phyloP scores from a whole-genome alignment of 1,140 invertebrate genomes.

The Drosophila lowei region DNA sequence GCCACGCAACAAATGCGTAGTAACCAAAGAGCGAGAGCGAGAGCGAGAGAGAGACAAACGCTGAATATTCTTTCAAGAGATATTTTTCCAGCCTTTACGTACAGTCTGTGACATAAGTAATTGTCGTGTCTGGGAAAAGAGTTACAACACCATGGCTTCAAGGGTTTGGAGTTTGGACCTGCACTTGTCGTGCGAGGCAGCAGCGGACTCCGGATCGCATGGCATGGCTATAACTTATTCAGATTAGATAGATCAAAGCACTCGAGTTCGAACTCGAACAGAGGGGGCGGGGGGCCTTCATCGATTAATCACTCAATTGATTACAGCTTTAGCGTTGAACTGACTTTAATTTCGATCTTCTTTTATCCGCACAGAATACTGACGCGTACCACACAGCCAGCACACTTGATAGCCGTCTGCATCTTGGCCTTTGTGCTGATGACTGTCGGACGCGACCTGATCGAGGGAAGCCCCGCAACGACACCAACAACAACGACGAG shows the following conservation, averaged over 20 bases:
- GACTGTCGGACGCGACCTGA: constrained; percentile 84
- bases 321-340: background rate
- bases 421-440: constrained; percentile 87
- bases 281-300: no score
- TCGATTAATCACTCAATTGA: constrained; percentile 2
- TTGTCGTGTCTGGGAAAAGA: no score
- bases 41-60: no score
- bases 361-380: constrained; percentile 85
- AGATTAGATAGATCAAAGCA: constrained; percentile 16
- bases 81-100: no score
- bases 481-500: constrained; percentile 27
- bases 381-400: constrained; percentile 88
- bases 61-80: no score
- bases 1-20: constrained; percentile 33
- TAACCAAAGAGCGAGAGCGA: background rate
- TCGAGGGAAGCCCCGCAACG: constrained; percentile 74
- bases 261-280: constrained; percentile 5
- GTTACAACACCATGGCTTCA: no score
- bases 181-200: constrained; percentile 4
- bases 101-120: no score
- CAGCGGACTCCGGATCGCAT: constrained; percentile 1
- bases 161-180: constrained; percentile 29
- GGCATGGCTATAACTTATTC: no score
- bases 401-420: constrained; percentile 88
- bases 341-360: background rate